Percentiles rank a stretch among this genome's conserved stretches.
Evolutionary conservation across 2,797 vertebrate species (phyloP).

Genomic region (Rachycentron canadum): DNA sequence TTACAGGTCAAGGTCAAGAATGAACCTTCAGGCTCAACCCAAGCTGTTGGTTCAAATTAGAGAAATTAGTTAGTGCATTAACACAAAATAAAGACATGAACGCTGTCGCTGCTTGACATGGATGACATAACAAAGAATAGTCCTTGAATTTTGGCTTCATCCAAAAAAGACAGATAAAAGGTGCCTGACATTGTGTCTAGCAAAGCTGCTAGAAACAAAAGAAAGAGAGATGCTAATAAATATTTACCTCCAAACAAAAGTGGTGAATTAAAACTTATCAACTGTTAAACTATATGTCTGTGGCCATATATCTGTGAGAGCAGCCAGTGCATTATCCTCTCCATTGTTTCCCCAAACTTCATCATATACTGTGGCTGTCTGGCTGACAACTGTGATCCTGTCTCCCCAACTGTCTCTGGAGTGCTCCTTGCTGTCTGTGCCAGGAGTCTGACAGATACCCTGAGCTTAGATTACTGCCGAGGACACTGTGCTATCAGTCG

Average conservation of each 20-base stretch:
- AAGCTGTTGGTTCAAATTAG: too few relatives aligned
- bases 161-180: too few relatives aligned
- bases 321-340: neutral
- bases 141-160: too few relatives aligned
- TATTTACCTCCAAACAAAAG: neutral
- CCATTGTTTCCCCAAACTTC: conserved; percentile 18
- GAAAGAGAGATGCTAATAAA: neutral
- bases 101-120: too few relatives aligned
- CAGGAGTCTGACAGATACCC: conserved; percentile 61
- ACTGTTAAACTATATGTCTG: neutral
- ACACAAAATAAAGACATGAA: neutral
- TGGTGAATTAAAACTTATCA: neutral
- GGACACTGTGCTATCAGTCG: conserved; percentile 62
- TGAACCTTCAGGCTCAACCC: too few relatives aligned
- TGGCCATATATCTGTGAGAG: neutral
- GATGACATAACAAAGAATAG: too few relatives aligned
- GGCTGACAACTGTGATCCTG: conserved; percentile 5
- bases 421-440: conserved; percentile 36
- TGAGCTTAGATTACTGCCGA: conserved; percentile 60
- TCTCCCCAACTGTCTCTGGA: conserved; percentile 12
- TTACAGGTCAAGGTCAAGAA: too few relatives aligned
- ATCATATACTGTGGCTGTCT: conserved; percentile 26
- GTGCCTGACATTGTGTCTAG: neutral
- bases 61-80: too few relatives aligned
- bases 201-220: too few relatives aligned